phyloP scores from a whole-genome alignment of 2,113 vertebrate species.

The Dolichallabes microphthalmus region DNA sequence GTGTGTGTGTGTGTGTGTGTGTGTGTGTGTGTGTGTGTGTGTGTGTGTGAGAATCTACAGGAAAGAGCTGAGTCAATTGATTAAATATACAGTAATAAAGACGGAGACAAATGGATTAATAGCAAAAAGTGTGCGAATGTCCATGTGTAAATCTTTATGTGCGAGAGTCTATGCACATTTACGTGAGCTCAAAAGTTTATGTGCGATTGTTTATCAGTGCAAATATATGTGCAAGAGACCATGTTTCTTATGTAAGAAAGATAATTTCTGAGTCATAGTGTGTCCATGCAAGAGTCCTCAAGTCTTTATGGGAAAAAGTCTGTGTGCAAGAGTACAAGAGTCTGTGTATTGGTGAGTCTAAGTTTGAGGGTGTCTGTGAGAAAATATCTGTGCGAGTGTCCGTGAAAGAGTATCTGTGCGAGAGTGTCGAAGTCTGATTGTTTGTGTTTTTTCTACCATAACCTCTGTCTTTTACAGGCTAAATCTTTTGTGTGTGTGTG shows the following conservation, averaged over 20 bases:
- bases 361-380: background rate
- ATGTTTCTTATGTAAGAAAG: background rate
- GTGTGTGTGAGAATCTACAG: background rate
- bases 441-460: no score
- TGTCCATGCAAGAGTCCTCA: background rate
- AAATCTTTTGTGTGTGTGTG: background rate
- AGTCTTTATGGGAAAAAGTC: background rate
- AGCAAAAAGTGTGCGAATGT: background rate
- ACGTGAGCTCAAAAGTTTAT: background rate
- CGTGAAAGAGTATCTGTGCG: background rate
- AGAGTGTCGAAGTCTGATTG: background rate
- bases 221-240: background rate
- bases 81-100: background rate
- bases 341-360: background rate
- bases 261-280: background rate
- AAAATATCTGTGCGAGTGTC: background rate
- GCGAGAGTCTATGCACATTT: no score
- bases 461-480: background rate
- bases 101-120: background rate
- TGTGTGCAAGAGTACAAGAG: background rate
- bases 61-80: background rate
- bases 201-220: background rate
- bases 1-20: background rate
- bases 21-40: background rate
- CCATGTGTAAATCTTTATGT: background rate